Conservation (phyloP, 2,888 invertebrate genomes). For the Aethes cnicana region DNA sequence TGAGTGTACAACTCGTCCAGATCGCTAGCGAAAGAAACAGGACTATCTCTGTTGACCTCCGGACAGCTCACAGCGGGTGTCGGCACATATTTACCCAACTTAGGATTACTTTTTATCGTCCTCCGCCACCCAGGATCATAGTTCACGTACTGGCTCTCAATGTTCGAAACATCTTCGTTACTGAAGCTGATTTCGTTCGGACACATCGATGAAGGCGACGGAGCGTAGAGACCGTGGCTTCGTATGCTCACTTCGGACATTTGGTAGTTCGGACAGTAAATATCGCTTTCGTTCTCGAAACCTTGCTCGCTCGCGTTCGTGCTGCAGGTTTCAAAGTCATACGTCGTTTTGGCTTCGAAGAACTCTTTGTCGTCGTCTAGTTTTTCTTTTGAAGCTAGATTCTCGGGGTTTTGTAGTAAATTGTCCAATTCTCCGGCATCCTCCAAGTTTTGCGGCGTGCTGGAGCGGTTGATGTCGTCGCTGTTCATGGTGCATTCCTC, state of each 20-base stretch:
- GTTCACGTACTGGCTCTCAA: constrained; percentile 81
- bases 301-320: constrained; percentile 75
- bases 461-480: constrained; percentile 63
- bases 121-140: constrained; percentile 81
- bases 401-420: constrained; percentile 54
- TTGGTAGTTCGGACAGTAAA: constrained; percentile 83
- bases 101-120: constrained; percentile 69
- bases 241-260: constrained; percentile 85
- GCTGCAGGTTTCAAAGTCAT: constrained; percentile 74
- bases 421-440: constrained; percentile 58
- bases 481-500: constrained; percentile 76
- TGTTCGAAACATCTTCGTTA: constrained; percentile 74
- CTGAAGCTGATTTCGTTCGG: constrained; percentile 78
- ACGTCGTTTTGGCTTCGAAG: constrained; percentile 69
- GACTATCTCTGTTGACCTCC: constrained; percentile 71
- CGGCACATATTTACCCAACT: constrained; percentile 67
- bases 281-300: constrained; percentile 83
- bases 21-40: constrained; percentile 78
- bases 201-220: constrained; percentile 81
- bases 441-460: constrained; percentile 57
- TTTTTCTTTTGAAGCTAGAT: constrained; percentile 60
- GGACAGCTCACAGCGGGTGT: constrained; percentile 73
- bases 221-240: constrained; percentile 84
- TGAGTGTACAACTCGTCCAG: constrained; percentile 88
- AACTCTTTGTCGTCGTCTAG: constrained; percentile 65